Evolutionary conservation across 2,113 vertebrate species (phyloP).

Genomic region (Lepisosteus osseus): DNA sequence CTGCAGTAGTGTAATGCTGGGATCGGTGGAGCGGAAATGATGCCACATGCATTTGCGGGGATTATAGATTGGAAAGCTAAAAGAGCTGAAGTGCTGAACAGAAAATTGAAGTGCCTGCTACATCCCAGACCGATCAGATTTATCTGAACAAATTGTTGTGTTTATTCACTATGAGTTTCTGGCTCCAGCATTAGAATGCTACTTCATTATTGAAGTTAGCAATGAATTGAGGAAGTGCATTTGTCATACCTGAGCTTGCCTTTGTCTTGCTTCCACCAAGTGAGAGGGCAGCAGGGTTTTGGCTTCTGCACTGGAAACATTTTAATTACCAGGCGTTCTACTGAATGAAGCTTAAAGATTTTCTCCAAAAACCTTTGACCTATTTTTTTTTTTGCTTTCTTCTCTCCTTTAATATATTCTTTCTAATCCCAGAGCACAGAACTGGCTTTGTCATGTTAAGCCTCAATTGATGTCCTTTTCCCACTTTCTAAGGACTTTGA

Average conservation of each 20-base stretch:
- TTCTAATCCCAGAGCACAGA: too few relatives aligned
- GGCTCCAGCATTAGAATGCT: not conserved
- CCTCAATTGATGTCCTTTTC: too few relatives aligned
- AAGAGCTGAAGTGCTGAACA: slow-evolving; percentile 5
- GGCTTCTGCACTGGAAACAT: too few relatives aligned
- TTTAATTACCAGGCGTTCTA: too few relatives aligned
- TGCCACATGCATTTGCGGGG: not conserved
- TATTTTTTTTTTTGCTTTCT: too few relatives aligned
- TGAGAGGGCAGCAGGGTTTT: not conserved
- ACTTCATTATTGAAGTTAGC: slow-evolving; percentile 16
- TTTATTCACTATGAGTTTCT: not conserved
- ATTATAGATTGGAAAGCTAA: slow-evolving; percentile 21
- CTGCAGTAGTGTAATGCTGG: slow-evolving; percentile 15
- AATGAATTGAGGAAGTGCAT: not conserved
- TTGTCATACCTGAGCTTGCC: not conserved
- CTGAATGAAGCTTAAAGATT: too few relatives aligned
- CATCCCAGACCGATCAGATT: not conserved
- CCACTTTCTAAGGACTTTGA: too few relatives aligned
- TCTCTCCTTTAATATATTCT: too few relatives aligned
- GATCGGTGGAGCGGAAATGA: slow-evolving; percentile 17
- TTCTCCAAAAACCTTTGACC: too few relatives aligned
- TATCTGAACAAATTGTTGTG: slow-evolving; percentile 3
- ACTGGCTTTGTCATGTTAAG: too few relatives aligned
- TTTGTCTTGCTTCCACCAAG: too few relatives aligned
- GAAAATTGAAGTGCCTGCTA: slow-evolving; percentile 18